Conservation (phyloP, 2,888 invertebrate species). For the Leucophenga maculata region DNA sequence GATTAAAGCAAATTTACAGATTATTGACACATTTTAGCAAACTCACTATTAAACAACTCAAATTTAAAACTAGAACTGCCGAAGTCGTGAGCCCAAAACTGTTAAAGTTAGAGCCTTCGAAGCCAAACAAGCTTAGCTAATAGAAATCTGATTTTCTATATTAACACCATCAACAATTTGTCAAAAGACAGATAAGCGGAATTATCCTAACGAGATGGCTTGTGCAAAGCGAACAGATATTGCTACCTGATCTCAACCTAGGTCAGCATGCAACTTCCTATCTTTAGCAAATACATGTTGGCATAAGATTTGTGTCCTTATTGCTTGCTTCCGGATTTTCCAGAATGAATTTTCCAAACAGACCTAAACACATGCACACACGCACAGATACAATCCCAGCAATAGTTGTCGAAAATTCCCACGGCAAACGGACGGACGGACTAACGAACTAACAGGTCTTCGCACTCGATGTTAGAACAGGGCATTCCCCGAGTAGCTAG, state of each 20-base stretch:
- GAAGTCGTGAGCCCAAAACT: too few species aligned
- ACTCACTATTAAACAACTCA: too few species aligned
- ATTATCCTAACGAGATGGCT: slow-evolving; percentile 15
- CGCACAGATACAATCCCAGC: not conserved
- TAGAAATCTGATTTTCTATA: slow-evolving; percentile 57
- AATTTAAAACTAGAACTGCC: too few species aligned
- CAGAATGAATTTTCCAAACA: slow-evolving; percentile 52
- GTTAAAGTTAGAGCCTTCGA: not conserved
- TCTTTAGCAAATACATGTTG: slow-evolving; percentile 55
- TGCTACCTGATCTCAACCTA: not conserved
- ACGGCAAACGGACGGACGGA: slow-evolving; percentile 43
- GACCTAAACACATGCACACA: too few species aligned
- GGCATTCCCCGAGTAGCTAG: slow-evolving; percentile 51
- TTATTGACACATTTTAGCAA: slow-evolving; percentile 67
- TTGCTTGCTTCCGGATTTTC: slow-evolving; percentile 58
- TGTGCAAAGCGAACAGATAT: not conserved
- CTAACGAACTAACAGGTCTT: not conserved
- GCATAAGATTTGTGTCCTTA: slow-evolving; percentile 43
- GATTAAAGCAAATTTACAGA: slow-evolving; percentile 60
- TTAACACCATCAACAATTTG: slow-evolving; percentile 66
- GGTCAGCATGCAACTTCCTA: not conserved
- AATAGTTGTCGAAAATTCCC: slow-evolving; percentile 56
- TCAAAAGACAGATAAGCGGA: slow-evolving; percentile 38
- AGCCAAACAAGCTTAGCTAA: not conserved
- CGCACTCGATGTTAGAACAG: slow-evolving; percentile 18